Evolutionary conservation across 2,113 vertebrate species (phyloP).

Genomic region (Todiramphus chloris): DNA sequence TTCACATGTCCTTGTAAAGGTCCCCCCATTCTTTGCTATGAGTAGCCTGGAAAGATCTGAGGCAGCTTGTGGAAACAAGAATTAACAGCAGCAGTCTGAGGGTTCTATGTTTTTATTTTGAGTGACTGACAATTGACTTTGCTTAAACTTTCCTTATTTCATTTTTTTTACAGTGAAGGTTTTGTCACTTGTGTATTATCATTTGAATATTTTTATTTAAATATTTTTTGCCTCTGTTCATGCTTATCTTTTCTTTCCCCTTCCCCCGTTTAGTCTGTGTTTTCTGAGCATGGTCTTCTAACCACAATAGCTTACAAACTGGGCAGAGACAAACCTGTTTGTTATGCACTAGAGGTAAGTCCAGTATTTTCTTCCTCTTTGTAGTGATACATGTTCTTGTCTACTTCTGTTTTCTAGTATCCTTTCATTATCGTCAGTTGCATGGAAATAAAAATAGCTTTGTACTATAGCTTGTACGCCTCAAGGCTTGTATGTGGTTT

Average conservation of each 20-base stretch:
- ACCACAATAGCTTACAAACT: constrained; percentile 95
- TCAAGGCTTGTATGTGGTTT: not conserved
- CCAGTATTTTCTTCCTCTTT: not conserved
- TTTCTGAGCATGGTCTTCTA: constrained; percentile 92
- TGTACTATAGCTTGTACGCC: not conserved
- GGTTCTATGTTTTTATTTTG: not conserved
- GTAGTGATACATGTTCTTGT: not conserved
- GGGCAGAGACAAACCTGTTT: constrained; percentile 82
- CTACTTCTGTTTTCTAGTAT: not conserved
- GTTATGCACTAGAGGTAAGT: constrained; percentile 91
- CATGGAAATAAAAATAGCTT: not conserved
- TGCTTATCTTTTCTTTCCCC: not conserved
- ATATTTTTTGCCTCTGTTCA: not conserved
- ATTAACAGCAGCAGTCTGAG: not conserved
- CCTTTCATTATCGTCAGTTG: not conserved
- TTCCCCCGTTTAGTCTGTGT: constrained; percentile 75
- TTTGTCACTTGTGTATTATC: not conserved
- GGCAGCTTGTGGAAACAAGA: not conserved
- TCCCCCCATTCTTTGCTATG: not conserved
- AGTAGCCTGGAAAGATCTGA: not conserved
- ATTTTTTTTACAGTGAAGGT: not conserved
- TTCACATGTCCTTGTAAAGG: not conserved
- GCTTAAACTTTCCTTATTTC: not conserved
- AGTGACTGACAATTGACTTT: not conserved
- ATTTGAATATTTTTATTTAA: not conserved